phyloP scores from a whole-genome alignment of 2,113 vertebrate genomes.

The Lichenostomus cassidix region DNA sequence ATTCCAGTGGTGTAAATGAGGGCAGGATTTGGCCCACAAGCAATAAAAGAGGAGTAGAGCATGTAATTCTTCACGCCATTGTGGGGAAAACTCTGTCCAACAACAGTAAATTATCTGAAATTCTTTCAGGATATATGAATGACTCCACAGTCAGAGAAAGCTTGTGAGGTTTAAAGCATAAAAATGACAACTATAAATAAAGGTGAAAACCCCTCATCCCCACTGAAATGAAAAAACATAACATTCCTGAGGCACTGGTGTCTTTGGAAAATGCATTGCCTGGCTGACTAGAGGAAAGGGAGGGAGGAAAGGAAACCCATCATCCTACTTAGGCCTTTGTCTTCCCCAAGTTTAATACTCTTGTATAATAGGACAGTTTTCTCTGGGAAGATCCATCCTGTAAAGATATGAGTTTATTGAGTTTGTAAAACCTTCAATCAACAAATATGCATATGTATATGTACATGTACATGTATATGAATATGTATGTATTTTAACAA shows the following conservation, averaged over 20 bases:
- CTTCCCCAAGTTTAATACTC: background rate
- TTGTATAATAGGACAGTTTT: background rate
- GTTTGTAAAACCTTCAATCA: background rate
- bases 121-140: constrained; percentile 51
- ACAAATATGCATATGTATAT: background rate
- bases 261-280: constrained; percentile 64
- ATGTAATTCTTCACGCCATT: constrained; percentile 43
- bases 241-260: constrained; percentile 47
- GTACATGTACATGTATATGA: too few relatives aligned
- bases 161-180: constrained; percentile 57
- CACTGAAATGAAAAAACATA: constrained; percentile 57
- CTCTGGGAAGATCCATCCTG: background rate
- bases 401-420: background rate
- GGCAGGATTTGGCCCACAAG: background rate
- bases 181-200: constrained; percentile 74
- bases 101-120: constrained; percentile 68
- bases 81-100: constrained; percentile 31
- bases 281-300: background rate
- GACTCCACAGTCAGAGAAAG: constrained; percentile 46
- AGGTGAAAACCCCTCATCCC: constrained; percentile 36
- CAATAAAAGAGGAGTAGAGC: constrained; percentile 46
- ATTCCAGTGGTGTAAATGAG: constrained; percentile 18
- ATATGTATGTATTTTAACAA: too few relatives aligned
- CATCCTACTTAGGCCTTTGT: background rate
- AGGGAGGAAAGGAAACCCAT: background rate